phyloP scores from a whole-genome alignment of 2,888 invertebrate genomes.

The Volucella zonaria region DNA sequence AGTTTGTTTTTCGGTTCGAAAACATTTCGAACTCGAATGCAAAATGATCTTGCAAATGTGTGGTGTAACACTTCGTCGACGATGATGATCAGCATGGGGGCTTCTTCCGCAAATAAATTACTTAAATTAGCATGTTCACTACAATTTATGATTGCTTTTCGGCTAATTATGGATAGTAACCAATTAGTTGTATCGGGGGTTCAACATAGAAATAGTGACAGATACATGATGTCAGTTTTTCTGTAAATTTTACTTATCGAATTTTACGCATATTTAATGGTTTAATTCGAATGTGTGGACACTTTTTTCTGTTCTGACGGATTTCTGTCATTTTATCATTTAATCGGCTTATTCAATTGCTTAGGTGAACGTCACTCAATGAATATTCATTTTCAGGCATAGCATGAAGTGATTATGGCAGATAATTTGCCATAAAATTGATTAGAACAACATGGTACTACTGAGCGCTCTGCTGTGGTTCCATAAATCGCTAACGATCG shows the following conservation, averaged over 20 bases:
- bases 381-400: conserved; percentile 30
- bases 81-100: not conserved
- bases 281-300: conserved; percentile 12
- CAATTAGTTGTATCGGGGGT: not conserved
- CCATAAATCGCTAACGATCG: conserved; percentile 13
- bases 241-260: conserved; percentile 19
- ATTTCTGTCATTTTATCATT: not conserved
- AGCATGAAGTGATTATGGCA: conserved; percentile 28
- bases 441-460: conserved; percentile 14
- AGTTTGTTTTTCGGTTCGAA: not conserved
- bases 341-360: not conserved
- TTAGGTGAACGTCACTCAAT: conserved; percentile 25
- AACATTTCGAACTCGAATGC: too few species aligned
- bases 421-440: conserved; percentile 56
- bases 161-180: conserved; percentile 7
- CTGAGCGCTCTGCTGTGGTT: not conserved
- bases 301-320: conserved; percentile 27
- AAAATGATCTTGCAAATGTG: too few species aligned
- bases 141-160: conserved; percentile 11
- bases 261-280: conserved; percentile 28
- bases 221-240: not conserved
- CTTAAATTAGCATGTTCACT: conserved; percentile 19
- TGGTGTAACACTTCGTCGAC: too few species aligned
- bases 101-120: conserved; percentile 23
- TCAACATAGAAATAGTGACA: not conserved